Percentiles rank a stretch among this genome's conserved stretches.
Conservation (phyloP, 2,113 vertebrate species). For the Pollimyrus isidori region DNA sequence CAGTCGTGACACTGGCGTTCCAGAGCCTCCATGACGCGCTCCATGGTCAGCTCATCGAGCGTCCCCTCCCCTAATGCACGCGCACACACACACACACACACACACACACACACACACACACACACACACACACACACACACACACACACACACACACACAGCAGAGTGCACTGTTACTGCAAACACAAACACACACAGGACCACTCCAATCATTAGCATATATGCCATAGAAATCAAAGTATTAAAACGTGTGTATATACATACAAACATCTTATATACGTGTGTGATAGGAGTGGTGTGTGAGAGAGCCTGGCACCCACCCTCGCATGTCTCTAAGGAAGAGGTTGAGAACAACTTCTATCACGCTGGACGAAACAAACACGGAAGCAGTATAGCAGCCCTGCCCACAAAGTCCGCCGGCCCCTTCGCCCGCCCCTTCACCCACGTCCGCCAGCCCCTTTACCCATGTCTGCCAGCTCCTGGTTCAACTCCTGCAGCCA, state of each 20-base stretch:
- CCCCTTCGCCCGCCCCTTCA: no score
- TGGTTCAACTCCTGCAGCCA: constrained; percentile 84
- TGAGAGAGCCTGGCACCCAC: no score
- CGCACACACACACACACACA: neutral
- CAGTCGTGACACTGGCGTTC: constrained; percentile 90
- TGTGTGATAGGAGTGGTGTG: no score
- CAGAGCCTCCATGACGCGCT: constrained; percentile 83
- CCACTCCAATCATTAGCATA: neutral
- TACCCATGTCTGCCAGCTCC: constrained; percentile 83
- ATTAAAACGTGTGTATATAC: no score
- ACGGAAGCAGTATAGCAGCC: neutral
- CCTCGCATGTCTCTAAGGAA: neutral
- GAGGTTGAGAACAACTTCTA: neutral
- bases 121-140: neutral
- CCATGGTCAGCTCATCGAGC: constrained; percentile 87
- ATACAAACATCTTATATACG: no score
- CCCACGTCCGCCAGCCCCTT: constrained; percentile 70
- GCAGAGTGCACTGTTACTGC: neutral
- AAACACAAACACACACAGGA: neutral
- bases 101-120: neutral
- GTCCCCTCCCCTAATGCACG: constrained; percentile 65
- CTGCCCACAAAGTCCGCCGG: neutral
- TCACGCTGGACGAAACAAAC: neutral
- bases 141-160: neutral
- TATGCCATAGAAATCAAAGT: no score